A percentile compares a stretch with the other conserved stretches of the same genome.
Evolutionary conservation across 2,888 invertebrate genomes (phyloP).

Genomic region (Aspidiotus destructor): DNA sequence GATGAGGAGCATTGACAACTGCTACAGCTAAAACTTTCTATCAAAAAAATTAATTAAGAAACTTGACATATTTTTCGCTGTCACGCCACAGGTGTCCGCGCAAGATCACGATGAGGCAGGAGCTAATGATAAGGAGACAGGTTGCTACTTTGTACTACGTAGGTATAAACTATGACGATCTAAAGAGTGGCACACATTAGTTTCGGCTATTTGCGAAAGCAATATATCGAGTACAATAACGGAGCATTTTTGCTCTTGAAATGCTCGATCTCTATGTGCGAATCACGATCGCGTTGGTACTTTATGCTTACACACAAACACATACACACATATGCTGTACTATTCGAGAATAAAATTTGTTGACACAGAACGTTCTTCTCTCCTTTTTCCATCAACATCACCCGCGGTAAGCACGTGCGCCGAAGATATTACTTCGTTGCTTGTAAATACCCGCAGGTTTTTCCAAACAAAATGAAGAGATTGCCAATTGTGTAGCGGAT

Average conservation of each 20-base stretch:
- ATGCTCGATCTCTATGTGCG: not conserved
- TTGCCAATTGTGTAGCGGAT: conserved; percentile 20
- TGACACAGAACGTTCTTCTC: conserved; percentile 24
- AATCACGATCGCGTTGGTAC: not conserved
- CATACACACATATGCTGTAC: not conserved
- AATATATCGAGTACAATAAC: not conserved
- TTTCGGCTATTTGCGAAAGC: conserved; percentile 7
- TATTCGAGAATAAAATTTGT: conserved; percentile 18
- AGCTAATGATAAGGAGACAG: not conserved
- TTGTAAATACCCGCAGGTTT: conserved; percentile 30
- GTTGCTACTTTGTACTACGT: not conserved
- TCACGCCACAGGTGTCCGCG: no score
- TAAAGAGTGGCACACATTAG: conserved; percentile 1
- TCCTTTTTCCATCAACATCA: conserved; percentile 7
- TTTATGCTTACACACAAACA: not conserved
- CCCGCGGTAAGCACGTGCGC: conserved; percentile 29
- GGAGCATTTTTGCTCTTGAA: not conserved
- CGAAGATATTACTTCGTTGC: conserved; percentile 26
- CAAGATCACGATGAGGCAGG: no score
- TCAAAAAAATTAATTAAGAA: no score
- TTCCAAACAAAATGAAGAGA: conserved; percentile 25
- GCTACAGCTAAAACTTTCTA: no score
- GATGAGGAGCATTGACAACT: no score
- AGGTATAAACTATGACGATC: not conserved
- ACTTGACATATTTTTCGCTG: no score